A percentile compares a stretch with the other conserved stretches of the same genome.
phyloP scores from a whole-genome alignment of 2,113 vertebrate species.

The Glaucidium brasilianum region DNA sequence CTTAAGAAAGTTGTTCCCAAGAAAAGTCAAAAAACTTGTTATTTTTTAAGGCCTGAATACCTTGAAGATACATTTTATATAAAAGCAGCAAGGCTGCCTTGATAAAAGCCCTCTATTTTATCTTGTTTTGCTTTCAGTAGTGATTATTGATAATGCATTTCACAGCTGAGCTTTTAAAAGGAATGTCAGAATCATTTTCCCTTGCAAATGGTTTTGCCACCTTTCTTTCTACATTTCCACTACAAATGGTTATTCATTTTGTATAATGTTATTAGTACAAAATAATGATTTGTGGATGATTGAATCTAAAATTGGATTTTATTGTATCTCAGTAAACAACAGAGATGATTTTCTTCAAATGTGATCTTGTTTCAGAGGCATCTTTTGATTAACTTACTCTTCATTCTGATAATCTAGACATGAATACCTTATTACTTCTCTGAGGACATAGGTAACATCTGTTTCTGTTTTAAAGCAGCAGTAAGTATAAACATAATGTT shows the following conservation, averaged over 20 bases:
- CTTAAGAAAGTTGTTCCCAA: neutral
- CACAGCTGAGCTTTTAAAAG: neutral
- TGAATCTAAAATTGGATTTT: neutral
- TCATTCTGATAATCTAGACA: neutral
- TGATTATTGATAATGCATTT: neutral
- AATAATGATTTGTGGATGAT: neutral
- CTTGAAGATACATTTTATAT: neutral
- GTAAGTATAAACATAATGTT: neutral
- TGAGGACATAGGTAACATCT: neutral
- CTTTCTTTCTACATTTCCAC: neutral
- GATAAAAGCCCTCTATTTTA: neutral
- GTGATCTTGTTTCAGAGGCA: neutral
- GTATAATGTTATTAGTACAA: neutral
- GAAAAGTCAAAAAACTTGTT: neutral
- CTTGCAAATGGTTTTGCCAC: neutral
- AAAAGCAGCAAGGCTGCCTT: rapidly evolving
- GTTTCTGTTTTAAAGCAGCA: neutral
- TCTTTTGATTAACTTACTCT: neutral
- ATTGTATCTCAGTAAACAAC: neutral
- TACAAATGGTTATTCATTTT: neutral
- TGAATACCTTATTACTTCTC: neutral
- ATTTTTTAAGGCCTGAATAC: neutral
- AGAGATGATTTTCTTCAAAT: neutral
- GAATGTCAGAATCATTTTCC: neutral
- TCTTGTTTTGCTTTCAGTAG: neutral